Percentiles rank a stretch among this genome's conserved stretches.
Conservation (phyloP, 2,888 invertebrate species). For the Heliconius sara region DNA sequence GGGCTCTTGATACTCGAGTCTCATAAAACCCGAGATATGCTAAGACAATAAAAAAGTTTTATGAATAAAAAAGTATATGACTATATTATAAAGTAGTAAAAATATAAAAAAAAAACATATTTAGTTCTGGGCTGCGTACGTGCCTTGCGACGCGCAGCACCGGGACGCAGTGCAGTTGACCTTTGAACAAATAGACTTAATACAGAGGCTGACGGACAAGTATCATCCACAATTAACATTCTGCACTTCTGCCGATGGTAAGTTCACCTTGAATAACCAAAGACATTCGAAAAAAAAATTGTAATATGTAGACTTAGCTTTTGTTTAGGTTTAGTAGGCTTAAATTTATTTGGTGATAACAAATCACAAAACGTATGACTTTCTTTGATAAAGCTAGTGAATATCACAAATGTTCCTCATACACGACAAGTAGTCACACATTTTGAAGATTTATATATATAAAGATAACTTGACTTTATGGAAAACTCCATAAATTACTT, state of each 20-base stretch:
- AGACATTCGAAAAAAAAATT: not conserved
- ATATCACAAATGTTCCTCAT: not conserved
- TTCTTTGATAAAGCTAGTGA: not conserved
- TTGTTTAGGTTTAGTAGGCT: not conserved
- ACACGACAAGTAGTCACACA: not conserved
- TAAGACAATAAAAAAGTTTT: not conserved
- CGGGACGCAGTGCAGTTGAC: constrained; percentile 93
- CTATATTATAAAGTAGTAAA: not conserved
- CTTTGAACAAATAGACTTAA: constrained; percentile 93
- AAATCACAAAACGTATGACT: not conserved
- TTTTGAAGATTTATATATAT: not conserved
- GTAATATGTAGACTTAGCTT: not conserved
- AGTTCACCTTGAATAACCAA: constrained; percentile 46
- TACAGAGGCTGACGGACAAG: constrained; percentile 90
- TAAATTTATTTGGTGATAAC: not conserved
- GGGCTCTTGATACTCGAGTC: not conserved
- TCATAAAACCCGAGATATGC: not conserved
- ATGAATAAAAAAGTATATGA: not conserved
- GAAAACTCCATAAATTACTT: constrained; percentile 47
- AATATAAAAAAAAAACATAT: constrained; percentile 44
- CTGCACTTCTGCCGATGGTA: constrained; percentile 91
- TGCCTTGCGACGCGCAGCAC: constrained; percentile 91
- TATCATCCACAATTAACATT: constrained; percentile 91
- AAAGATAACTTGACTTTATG: constrained; percentile 26
- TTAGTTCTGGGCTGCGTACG: constrained; percentile 95